Evolutionary conservation across 2,888 invertebrate species (phyloP), one percentile per base, ranked within the genome.

Genomic region (Pristionchus maxplancki): DNA sequence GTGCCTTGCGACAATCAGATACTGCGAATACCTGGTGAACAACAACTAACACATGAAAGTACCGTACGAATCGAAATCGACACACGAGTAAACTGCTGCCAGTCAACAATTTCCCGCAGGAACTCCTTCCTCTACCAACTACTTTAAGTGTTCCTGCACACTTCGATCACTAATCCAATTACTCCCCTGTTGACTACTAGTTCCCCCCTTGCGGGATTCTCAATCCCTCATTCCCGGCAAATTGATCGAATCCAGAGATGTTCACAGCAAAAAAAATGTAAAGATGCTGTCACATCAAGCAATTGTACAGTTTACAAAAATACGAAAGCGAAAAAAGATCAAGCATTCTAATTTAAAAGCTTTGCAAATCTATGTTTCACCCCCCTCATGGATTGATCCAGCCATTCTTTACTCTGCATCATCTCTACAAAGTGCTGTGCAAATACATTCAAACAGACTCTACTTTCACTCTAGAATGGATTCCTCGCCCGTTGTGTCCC

Each of bases 381-480:
- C 28, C 53, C 53, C 24, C 53, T 6, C 58, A 50, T 58, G 58
- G 0, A 58, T 9, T 44, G 44, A 44, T 64, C 64, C 64, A 71
- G 71, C 31, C 71, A 71, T 71, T 71, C 34, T 71, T 71, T 34
- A 34, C 31, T 37, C 37, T 17, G 71, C 37, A 37, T 34, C 71
- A 71, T 71, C 37, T 40, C 71, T 37, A 71, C 71, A 71, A 71
- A 71, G 71, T 71, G 71, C 64, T 37, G 34, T 78, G 78, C 24
- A 17, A 13, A 48, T 48, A 78, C 48, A 78, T 78, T 48, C 44
- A 78, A 78, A 78, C 71, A 71, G 78, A 78, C 44, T 78, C 44
- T 44, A 78, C 78, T 78, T 78, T 78, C 78, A 71, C 71, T 28
- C 78, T 78, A 44, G 74, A 74, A 74, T 74, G 40, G 74, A 40